Conservation (phyloP, 2,113 vertebrate genomes). For the Dasypus novemcinctus region DNA sequence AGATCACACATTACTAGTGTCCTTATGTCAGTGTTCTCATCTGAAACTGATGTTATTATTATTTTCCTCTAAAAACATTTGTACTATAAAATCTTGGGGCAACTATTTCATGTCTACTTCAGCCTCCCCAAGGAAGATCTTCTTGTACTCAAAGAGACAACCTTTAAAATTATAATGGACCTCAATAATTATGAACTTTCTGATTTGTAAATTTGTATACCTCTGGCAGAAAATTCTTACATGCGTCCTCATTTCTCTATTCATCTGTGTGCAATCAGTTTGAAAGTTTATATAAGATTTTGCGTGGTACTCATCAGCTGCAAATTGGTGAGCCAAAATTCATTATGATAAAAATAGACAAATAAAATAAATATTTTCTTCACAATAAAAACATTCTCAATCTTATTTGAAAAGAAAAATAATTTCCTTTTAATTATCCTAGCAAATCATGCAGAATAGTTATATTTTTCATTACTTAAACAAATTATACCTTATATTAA, state of each 20-base stretch:
- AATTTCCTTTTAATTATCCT: not conserved
- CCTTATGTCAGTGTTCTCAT: not conserved
- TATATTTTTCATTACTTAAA: not conserved
- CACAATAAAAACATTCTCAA: not conserved
- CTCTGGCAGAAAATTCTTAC: not conserved
- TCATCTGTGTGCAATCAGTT: not conserved
- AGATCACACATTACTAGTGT: not conserved
- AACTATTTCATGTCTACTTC: conserved; percentile 12
- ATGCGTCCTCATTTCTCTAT: not conserved
- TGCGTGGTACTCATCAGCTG: not conserved
- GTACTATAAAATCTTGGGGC: not conserved
- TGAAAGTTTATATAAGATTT: not conserved
- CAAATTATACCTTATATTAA: not conserved
- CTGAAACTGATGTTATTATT: not conserved
- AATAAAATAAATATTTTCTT: not conserved
- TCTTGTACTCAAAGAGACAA: not conserved
- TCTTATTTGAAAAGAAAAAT: not conserved
- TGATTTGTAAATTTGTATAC: not conserved
- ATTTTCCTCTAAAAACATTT: not conserved
- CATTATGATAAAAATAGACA: not conserved
- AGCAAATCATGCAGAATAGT: not conserved
- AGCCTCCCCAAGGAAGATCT: not conserved
- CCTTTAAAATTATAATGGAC: conserved; percentile 1
- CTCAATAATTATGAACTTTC: not conserved
- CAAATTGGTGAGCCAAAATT: not conserved